These are phyloP conservation scores for Cataglyphis livida DNA, from an alignment of 2,888 invertebrate species.

Conservation along the genomic window DNA sequence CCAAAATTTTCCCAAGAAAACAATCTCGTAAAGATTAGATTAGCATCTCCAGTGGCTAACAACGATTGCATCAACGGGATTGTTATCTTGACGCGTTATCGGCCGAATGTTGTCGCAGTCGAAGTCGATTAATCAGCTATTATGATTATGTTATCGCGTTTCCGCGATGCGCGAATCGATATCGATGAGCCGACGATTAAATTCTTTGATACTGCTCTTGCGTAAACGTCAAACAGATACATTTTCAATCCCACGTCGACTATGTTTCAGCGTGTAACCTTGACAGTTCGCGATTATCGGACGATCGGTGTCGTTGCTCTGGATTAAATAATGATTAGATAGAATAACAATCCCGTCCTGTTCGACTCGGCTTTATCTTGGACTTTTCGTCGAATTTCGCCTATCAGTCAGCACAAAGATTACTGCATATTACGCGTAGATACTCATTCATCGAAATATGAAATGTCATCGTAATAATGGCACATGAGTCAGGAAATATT, in stretches of 20 bases:
- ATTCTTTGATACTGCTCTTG: slow-evolving; percentile 29
- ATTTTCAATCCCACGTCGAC: background rate
- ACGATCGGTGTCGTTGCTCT: slow-evolving; percentile 46
- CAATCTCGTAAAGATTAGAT: slow-evolving; percentile 68
- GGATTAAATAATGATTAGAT: slow-evolving; percentile 72
- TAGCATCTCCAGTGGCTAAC: slow-evolving; percentile 72
- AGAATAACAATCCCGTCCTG: slow-evolving; percentile 56
- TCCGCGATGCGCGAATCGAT: slow-evolving; percentile 64
- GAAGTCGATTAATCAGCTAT: slow-evolving; percentile 62
- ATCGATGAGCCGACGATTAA: slow-evolving; percentile 58
- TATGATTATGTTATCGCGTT: slow-evolving; percentile 59
- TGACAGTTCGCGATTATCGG: slow-evolving; percentile 43
- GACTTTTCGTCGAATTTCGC: slow-evolving; percentile 56
- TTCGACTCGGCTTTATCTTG: slow-evolving; percentile 58
- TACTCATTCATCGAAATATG: slow-evolving; percentile 43
- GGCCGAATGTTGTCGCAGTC: slow-evolving; percentile 71
- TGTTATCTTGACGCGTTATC: slow-evolving; percentile 76
- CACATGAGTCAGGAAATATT: background rate
- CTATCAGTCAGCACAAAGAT: slow-evolving; percentile 66
- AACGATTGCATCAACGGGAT: slow-evolving; percentile 76
- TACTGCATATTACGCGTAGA: slow-evolving; percentile 30
- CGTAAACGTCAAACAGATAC: background rate
- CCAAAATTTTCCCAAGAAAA: slow-evolving; percentile 49
- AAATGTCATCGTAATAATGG: slow-evolving; percentile 43
- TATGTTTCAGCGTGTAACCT: slow-evolving; percentile 52